Percentiles rank a stretch among this genome's conserved stretches.
Evolutionary conservation across 2,113 vertebrate species (phyloP).

Genomic region (Sialia sialis): DNA sequence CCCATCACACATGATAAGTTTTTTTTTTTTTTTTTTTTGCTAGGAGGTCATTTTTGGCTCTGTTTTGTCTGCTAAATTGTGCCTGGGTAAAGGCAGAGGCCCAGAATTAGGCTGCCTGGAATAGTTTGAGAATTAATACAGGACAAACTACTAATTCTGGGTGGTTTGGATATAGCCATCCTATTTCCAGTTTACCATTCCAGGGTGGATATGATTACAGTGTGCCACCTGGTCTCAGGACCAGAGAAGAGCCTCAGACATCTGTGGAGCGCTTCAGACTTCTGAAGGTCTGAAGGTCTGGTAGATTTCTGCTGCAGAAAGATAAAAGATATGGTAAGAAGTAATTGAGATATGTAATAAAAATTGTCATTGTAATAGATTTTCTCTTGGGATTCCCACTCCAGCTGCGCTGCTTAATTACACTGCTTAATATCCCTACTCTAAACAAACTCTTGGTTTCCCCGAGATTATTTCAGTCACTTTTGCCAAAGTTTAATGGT

Average conservation of each 20-base stretch:
- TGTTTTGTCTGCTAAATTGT: background rate
- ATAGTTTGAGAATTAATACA: background rate
- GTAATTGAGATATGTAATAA: background rate
- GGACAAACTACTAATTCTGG: background rate
- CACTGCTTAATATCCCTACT: background rate
- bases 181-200: background rate
- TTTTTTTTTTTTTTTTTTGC: background rate
- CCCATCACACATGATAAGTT: background rate
- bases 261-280: background rate
- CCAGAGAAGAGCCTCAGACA: background rate
- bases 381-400: background rate
- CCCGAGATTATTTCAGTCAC: background rate
- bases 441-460: background rate
- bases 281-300: background rate
- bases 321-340: background rate
- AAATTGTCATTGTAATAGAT: background rate
- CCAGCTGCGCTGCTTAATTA: slow-evolving; percentile 15
- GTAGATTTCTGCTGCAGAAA: background rate
- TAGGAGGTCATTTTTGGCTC: background rate
- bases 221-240: background rate
- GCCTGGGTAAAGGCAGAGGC: background rate
- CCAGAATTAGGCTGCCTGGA: background rate
- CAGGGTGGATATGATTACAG: background rate
- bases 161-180: background rate
- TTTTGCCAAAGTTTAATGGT: slow-evolving; percentile 42